phyloP scores from a whole-genome alignment of 2,888 invertebrate species.

The Lithophane socia region DNA sequence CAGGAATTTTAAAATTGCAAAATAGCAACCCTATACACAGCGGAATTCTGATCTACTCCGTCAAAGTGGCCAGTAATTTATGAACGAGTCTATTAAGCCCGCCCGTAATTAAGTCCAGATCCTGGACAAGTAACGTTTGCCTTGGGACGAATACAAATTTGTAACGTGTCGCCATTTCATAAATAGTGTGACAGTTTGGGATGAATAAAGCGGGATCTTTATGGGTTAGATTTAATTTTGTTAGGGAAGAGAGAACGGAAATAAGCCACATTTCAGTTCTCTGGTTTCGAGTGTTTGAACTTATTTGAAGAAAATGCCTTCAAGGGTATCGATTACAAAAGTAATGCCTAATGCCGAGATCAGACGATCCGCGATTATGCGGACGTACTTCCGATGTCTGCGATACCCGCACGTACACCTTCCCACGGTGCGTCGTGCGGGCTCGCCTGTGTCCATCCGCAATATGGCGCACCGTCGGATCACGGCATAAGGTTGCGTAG shows the following conservation, averaged over 20 bases:
- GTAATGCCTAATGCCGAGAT: neutral
- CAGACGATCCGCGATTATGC: too few relatives aligned
- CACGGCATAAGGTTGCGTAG: neutral
- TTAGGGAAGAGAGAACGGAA: neutral
- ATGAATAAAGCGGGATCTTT: slow-evolving; percentile 35
- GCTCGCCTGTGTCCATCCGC: too few relatives aligned
- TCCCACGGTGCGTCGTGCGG: too few relatives aligned
- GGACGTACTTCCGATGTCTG: too few relatives aligned
- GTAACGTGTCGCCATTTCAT: slow-evolving; percentile 52
- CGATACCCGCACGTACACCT: too few relatives aligned
- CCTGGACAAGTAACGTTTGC: slow-evolving; percentile 53
- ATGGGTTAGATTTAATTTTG: slow-evolving; percentile 27
- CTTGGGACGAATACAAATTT: slow-evolving; percentile 59
- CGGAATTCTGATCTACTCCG: slow-evolving; percentile 57
- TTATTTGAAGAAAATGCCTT: neutral
- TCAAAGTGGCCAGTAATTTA: slow-evolving; percentile 60
- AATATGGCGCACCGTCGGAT: too few relatives aligned
- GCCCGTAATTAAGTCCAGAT: slow-evolving; percentile 57
- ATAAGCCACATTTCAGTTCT: neutral
- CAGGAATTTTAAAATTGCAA: neutral
- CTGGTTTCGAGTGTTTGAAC: neutral
- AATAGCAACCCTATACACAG: slow-evolving; percentile 25
- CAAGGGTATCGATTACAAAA: slow-evolving; percentile 13
- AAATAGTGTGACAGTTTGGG: slow-evolving; percentile 41
- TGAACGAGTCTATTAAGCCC: slow-evolving; percentile 52